These are phyloP conservation scores for Anguilla obscura DNA, from an alignment of 2,797 vertebrate genomes.

Conservation along the genomic window DNA sequence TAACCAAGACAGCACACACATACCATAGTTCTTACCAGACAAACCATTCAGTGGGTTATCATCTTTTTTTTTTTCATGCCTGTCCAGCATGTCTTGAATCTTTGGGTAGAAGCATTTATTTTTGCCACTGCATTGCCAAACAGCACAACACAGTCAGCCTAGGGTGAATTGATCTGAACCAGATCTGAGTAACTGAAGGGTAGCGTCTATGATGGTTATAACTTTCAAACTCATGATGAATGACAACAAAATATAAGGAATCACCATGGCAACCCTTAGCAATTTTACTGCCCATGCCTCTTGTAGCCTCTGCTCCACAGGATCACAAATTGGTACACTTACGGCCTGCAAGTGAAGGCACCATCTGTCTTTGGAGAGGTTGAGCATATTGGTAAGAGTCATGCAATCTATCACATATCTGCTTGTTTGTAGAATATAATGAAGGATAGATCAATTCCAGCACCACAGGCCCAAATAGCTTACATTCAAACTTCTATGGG, in stretches of 20 bases:
- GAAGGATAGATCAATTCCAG: not conserved
- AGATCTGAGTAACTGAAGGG: not conserved
- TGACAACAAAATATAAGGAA: not conserved
- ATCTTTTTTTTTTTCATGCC: not conserved
- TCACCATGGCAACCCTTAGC: not conserved
- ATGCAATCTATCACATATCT: not conserved
- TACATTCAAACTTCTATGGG: not conserved
- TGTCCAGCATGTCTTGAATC: not conserved
- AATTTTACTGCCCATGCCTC: not conserved
- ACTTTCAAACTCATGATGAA: not conserved
- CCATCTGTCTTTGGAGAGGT: not conserved
- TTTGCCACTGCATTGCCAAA: not conserved
- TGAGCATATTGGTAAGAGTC: not conserved
- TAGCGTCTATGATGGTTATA: not conserved
- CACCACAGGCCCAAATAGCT: not conserved
- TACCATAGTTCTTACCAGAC: too few relatives aligned
- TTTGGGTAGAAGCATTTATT: not conserved
- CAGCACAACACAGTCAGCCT: not conserved
- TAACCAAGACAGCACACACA: slow-evolving; percentile 31
- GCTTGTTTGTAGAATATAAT: not conserved
- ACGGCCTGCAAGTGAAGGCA: not conserved
- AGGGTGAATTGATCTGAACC: not conserved
- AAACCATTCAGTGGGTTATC: not conserved
- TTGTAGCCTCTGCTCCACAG: not conserved
- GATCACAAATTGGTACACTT: not conserved